Evolutionary conservation across 2,888 invertebrate species (phyloP), one percentile per base, ranked within the genome.

Genomic region (Cheilosia scutellata): DNA sequence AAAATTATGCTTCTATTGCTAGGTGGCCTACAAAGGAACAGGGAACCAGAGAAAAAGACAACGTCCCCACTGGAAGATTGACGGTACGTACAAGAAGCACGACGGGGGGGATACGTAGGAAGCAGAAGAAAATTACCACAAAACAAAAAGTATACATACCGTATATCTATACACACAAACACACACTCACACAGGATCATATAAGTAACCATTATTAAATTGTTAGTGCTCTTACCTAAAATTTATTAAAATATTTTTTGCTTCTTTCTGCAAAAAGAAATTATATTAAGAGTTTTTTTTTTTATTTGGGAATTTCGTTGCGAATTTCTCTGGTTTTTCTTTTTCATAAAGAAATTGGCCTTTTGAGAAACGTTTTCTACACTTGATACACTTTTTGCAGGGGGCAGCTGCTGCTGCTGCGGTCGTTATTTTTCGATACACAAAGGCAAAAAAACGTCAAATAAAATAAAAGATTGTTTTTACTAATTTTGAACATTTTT

Each of bases 301-400:
- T 16, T 25, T n/a, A n/a, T n/a, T 55, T 37, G 11, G 40, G 47
- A 5, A 57, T 65, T 37, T 60, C 42, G 25, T 47, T 47, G 7
- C 27, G 27, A 58, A 29, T 60, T 4, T 58, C 7, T 66, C 20
- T 27, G 4, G n/a, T 40, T 25, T 47, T 7, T 51, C 16, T 40
- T 29, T 49, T 27, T 5, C 20, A 37, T 16, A 40, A 65, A 53
- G 53, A 40, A 47, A 16, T 47, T 55, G 0, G 63, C 44, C 49
- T 33, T 37, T 55, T 68, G n/a, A 13, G 55, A 53, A 25, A 13
- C 27, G 29, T 82, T 74, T 62, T 20, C 20, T 49, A 79, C 80
- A 84, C 75, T 84, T 71, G 60, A 80, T 84, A 80, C 84, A 84
- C 79, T 84, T 84, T 84, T 84, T 80, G 75, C 79, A 72, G 58